A percentile compares a stretch with the other conserved stretches of the same genome.
Conservation (phyloP, 1,140 invertebrate genomes). For the Battus philenor region DNA sequence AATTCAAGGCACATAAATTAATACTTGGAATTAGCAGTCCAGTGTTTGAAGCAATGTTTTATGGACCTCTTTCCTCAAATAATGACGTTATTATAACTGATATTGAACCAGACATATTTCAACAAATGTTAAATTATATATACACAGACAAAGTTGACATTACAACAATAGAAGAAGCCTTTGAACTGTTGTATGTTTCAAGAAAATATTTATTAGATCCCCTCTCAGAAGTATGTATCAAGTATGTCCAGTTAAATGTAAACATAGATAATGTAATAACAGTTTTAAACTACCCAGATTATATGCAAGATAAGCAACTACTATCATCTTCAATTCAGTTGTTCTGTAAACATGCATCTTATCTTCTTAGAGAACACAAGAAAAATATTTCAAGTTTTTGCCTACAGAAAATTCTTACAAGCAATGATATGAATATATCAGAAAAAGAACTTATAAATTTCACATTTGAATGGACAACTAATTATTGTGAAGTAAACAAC, state of each 20-base stretch:
- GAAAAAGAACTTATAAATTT: slow-evolving; percentile 70
- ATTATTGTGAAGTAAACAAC: slow-evolving; percentile 64
- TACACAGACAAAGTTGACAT: slow-evolving; percentile 75
- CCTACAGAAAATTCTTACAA: slow-evolving; percentile 64
- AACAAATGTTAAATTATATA: slow-evolving; percentile 75
- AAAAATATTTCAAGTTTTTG: slow-evolving; percentile 65
- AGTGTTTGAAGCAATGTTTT: slow-evolving; percentile 87
- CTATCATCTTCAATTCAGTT: slow-evolving; percentile 62
- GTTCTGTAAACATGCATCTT: slow-evolving; percentile 68
- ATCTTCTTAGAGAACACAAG: slow-evolving; percentile 65
- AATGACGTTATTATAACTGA: slow-evolving; percentile 72
- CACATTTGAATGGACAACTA: slow-evolving; percentile 71
- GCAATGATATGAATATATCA: slow-evolving; percentile 61
- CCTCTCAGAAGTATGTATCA: slow-evolving; percentile 68
- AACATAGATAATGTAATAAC: slow-evolving; percentile 74
- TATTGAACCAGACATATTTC: slow-evolving; percentile 74
- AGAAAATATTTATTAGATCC: slow-evolving; percentile 77
- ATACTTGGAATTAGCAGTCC: slow-evolving; percentile 82
- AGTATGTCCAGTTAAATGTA: slow-evolving; percentile 69
- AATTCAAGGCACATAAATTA: slow-evolving; percentile 80
- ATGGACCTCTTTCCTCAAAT: slow-evolving; percentile 77
- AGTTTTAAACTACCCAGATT: slow-evolving; percentile 75
- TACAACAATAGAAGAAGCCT: slow-evolving; percentile 71
- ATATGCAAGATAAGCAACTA: slow-evolving; percentile 70
- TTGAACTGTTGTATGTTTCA: slow-evolving; percentile 76